These are phyloP conservation scores for Cantharis rustica DNA, from an alignment of 2,888 invertebrate species.

Conservation along the genomic window DNA sequence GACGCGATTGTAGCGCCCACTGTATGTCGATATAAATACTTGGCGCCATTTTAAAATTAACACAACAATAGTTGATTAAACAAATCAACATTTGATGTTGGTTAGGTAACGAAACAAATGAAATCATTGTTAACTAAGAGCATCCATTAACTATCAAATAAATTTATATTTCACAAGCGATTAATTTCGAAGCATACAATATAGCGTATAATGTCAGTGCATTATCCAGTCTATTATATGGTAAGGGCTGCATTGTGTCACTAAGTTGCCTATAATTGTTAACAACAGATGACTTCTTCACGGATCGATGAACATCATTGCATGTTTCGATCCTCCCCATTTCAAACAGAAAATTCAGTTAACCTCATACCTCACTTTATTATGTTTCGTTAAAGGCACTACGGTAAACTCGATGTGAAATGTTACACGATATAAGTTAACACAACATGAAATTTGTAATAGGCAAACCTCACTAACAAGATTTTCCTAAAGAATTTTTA, in stretches of 20 bases:
- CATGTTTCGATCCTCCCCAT: conserved; percentile 24
- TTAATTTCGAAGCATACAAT: conserved; percentile 51
- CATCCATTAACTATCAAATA: conserved; percentile 47
- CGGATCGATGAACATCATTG: conserved; percentile 42
- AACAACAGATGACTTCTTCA: conserved; percentile 55
- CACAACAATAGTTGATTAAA: neutral
- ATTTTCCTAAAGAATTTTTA: conserved; percentile 17
- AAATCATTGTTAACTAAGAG: conserved; percentile 37
- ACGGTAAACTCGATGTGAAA: conserved; percentile 21
- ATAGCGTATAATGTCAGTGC: conserved; percentile 51
- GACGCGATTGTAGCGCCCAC: neutral
- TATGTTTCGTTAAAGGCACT: conserved; percentile 16
- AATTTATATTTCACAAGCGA: conserved; percentile 56
- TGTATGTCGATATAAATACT: neutral
- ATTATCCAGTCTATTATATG: conserved; percentile 53
- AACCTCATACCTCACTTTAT: conserved; percentile 13
- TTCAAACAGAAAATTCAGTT: conserved; percentile 18
- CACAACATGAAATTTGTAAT: conserved; percentile 23
- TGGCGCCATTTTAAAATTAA: neutral
- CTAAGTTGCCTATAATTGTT: conserved; percentile 57
- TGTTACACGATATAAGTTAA: conserved; percentile 14
- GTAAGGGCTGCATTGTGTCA: conserved; percentile 54
- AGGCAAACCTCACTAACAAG: neutral
- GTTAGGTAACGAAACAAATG: conserved; percentile 9
- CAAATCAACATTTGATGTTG: neutral